Percentiles rank a stretch among this genome's conserved stretches.
Evolutionary conservation across 2,888 invertebrate species (phyloP).

Genomic region (Ariolimax columbianus): DNA sequence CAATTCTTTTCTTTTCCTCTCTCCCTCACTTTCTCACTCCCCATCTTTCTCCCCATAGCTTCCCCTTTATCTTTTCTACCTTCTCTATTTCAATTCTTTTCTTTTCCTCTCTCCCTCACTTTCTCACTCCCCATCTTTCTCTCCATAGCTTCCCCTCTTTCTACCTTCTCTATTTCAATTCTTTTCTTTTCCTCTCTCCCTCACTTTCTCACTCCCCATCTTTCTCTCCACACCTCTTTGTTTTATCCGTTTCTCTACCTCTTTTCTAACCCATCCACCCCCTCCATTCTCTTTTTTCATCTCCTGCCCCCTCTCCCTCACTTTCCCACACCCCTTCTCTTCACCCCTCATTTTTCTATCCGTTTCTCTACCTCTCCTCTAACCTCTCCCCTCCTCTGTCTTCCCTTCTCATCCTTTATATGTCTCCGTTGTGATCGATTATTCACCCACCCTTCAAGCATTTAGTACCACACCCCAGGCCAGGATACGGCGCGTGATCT

Average conservation of each 20-base stretch:
- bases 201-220: not conserved
- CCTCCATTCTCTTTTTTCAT: no score
- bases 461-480: not conserved
- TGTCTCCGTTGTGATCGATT: not conserved
- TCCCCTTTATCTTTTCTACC: not conserved
- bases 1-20: not conserved
- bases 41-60: not conserved
- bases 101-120: not conserved
- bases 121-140: not conserved
- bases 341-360: not conserved
- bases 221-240: no score
- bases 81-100: not conserved
- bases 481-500: not conserved
- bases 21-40: no score
- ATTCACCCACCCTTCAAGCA: slow-evolving; percentile 12
- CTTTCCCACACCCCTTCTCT: slow-evolving; percentile 20
- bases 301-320: not conserved
- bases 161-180: not conserved
- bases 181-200: no score
- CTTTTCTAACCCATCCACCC: no score
- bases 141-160: not conserved
- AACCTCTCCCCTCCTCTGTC: slow-evolving; percentile 7
- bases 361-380: slow-evolving; percentile 14
- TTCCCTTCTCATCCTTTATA: slow-evolving; percentile 9
- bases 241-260: no score